Percentiles rank a stretch among this genome's conserved stretches.
Conservation (phyloP, 1,140 invertebrate genomes). For the Holotrichia oblita region DNA sequence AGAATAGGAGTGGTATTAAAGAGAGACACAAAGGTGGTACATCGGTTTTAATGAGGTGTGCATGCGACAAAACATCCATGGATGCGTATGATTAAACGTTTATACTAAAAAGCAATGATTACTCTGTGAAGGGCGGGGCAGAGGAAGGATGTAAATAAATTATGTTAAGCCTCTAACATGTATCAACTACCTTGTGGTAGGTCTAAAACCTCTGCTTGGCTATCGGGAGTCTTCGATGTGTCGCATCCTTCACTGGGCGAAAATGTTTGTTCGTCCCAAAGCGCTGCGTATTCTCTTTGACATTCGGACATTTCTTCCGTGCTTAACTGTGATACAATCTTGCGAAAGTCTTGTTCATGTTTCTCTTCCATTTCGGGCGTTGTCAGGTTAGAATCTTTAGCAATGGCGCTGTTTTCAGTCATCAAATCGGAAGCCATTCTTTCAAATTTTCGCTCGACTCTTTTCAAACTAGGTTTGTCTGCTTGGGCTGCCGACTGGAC, state of each 20-base stretch:
- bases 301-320: conserved; percentile 64
- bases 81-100: conserved; percentile 20
- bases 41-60: conserved; percentile 33
- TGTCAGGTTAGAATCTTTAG: conserved; percentile 55
- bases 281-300: conserved; percentile 60
- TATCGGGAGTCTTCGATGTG: conserved; percentile 60
- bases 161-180: conserved; percentile 42
- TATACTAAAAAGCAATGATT: conserved; percentile 36
- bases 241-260: conserved; percentile 61
- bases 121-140: not conserved
- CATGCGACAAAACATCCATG: conserved; percentile 32
- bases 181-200: conserved; percentile 62
- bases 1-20: not conserved
- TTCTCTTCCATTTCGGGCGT: conserved; percentile 60
- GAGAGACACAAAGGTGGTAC: conserved; percentile 9
- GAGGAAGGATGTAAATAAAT: conserved; percentile 12
- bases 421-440: conserved; percentile 64
- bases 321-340: conserved; percentile 63
- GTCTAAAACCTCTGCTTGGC: conserved; percentile 59
- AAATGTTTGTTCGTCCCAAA: conserved; percentile 63
- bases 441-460: conserved; percentile 68
- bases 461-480: conserved; percentile 54
- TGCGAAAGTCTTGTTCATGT: conserved; percentile 64
- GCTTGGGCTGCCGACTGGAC: not conserved
- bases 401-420: conserved; percentile 54